These are phyloP conservation scores for Drosophila algonquin DNA, from an alignment of 2,888 invertebrate species.

Conservation along the genomic window DNA sequence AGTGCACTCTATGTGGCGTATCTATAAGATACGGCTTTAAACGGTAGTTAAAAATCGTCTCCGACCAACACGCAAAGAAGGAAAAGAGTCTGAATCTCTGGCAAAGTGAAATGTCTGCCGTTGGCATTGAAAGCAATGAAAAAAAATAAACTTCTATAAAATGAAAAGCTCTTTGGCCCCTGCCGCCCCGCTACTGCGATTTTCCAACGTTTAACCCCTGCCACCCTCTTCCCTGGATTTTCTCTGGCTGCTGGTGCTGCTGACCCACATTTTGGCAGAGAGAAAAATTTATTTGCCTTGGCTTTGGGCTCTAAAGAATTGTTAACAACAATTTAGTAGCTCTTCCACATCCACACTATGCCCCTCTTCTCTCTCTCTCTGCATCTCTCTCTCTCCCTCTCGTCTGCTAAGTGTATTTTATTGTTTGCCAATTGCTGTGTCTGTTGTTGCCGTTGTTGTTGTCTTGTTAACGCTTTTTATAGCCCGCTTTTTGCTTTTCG, in stretches of 20 bases:
- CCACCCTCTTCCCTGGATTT: neutral
- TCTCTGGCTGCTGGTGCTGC: slow-evolving; percentile 3
- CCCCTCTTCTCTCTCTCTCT: neutral
- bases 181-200: neutral
- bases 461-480: slow-evolving; percentile 78
- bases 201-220: neutral
- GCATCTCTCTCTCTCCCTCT: neutral
- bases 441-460: slow-evolving; percentile 45
- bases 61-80: slow-evolving; percentile 25
- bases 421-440: slow-evolving; percentile 66
- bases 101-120: slow-evolving; percentile 29
- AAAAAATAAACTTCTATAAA: slow-evolving; percentile 23
- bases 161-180: slow-evolving; percentile 2
- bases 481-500: slow-evolving; percentile 52
- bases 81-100: slow-evolving; percentile 9
- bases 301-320: slow-evolving; percentile 46
- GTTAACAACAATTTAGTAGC: slow-evolving; percentile 69
- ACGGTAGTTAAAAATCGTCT: slow-evolving; percentile 33
- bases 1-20: neutral
- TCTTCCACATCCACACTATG: neutral
- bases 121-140: slow-evolving; percentile 14
- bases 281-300: slow-evolving; percentile 53
- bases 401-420: slow-evolving; percentile 62
- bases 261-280: slow-evolving; percentile 34
- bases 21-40: slow-evolving; percentile 13